These are phyloP conservation scores for Dasysyrphus albostriatus DNA, from an alignment of 2,888 invertebrate species.

Conservation along the genomic window DNA sequence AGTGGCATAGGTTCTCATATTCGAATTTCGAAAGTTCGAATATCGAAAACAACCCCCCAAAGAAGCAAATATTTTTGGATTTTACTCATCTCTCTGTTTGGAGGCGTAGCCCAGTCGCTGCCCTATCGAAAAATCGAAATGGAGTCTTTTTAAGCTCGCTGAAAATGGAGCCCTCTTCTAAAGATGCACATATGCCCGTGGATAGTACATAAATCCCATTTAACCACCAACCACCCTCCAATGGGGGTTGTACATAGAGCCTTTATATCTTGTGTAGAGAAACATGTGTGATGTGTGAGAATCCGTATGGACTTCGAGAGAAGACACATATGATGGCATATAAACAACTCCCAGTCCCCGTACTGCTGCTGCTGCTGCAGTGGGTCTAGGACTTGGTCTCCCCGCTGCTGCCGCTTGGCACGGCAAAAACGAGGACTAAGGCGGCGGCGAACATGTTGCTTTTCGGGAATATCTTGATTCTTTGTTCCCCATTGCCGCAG, in stretches of 20 bases:
- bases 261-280: conserved; percentile 77
- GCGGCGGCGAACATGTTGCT: conserved; percentile 76
- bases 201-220: conserved; percentile 70
- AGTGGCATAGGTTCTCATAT: conserved; percentile 22
- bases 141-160: conserved; percentile 78
- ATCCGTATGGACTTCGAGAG: conserved; percentile 83
- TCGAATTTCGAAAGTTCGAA: conserved; percentile 64
- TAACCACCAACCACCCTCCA: conserved; percentile 72
- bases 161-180: conserved; percentile 72
- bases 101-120: conserved; percentile 66
- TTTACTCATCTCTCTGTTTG: conserved; percentile 34
- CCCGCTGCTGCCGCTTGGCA: conserved; percentile 19
- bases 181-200: conserved; percentile 80
- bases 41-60: conserved; percentile 46
- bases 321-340: conserved; percentile 83
- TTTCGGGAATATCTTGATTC: conserved; percentile 76
- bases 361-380: conserved; percentile 31
- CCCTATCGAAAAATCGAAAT: conserved; percentile 83
- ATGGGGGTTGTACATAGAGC: conserved; percentile 73
- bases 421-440: conserved; percentile 62
- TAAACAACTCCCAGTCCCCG: conserved; percentile 80
- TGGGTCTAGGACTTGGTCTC: conserved; percentile 22
- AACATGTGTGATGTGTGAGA: conserved; percentile 84
- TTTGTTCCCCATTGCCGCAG: conserved; percentile 64
- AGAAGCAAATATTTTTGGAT: conserved; percentile 7